Evolutionary conservation across 2,797 vertebrate species (phyloP), one percentile per base, ranked within the genome.

Genomic region (Buphagus erythrorhynchus): DNA sequence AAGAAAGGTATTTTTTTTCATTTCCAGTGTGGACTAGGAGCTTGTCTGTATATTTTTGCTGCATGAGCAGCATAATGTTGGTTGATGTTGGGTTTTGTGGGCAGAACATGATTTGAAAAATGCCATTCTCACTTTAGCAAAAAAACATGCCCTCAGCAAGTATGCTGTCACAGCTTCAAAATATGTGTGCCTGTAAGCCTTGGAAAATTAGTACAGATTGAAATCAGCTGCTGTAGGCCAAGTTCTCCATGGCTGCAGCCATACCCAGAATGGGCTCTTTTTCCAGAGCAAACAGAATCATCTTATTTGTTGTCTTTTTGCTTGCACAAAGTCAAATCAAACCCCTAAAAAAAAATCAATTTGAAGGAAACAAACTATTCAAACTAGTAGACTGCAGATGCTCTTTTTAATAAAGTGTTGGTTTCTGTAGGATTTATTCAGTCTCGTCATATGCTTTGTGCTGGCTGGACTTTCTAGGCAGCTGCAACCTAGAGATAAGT

Each of bases 401-500:
- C 14, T 81, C 68, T 80, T 81, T 81, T 69, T 48, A 87, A 62
- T 88, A 48, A 88, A 79, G 31, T 6, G 21, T 11, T 61, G 51
- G 71, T 69, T 90, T 69, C 81, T 95, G 45, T 80, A 74, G 49
- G 49, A 31, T 93, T 86, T 85, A 49, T 73, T 73, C 57, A 71
- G 49, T 57, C 31, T 29, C 68, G 68, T 74, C 6, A 1, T 46
- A 13, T 43, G 13, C 79, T 82, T 88, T 48, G 20, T 86, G 73
- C 82, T 93, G 75, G 69, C 72, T 63, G 65, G 68, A 46, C 73
- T 71, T 86, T 43, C 62, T n/a, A 49, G 76, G 72, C 84, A 84
- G 90, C 95, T 95, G 94, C 71, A 88, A 31, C 55, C 36, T 66
- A 45, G 73, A 96, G 90, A 87, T 91, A 97, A 95, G 36, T 82